Evolutionary conservation across 2,113 vertebrate species (phyloP), one percentile per base, ranked within the genome.

Genomic region (Syngnathoides biaculeatus): DNA sequence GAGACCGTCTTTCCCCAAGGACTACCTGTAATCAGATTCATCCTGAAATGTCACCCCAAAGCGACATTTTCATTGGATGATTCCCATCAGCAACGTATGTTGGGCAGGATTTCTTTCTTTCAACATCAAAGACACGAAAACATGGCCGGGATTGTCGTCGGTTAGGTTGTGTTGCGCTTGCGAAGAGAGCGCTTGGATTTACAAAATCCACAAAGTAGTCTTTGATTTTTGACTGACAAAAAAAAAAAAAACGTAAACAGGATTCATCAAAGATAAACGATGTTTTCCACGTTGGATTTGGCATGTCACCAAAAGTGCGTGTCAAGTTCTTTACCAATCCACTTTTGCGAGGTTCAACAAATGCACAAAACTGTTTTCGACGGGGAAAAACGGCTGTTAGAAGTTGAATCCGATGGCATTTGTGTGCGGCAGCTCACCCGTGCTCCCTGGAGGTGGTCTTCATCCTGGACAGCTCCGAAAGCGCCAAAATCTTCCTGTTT

Each of bases 381-480:
- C 6, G 30, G 4, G 6, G 30, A 35, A 1, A 35, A 35, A 35
- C 6, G 30, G 3, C 1, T 2, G 30, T 35, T 2, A 1, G 30
- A 35, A 5, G 30, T 35, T 1, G 30, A 35, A 35, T 35, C 30
- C 6, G 30, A 35, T 35, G 4, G 24, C 30, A 8, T 8, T 26
- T 27, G 5, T 26, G 4, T 14, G 6, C 13, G 27, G 35, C 1
- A 2, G 64, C 26, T 65, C 30, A 12, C 11, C 17, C 47, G 5
- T 98, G 95, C 78, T 83, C 87, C 1, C 67, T 95, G 76, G 94
- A 95, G 67, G 81, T 95, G 72, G 83, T 88, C 7, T 96, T 96
- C 86, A 90, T 96, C 27, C 62, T 97, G 86, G 95, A 98, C 90
- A 96, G 95, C 79, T 98, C 96, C 1, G 95, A 96, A 84, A 96